These are phyloP conservation scores for Drosophila nigrodunni DNA, from an alignment of 1,140 invertebrate species.

Conservation along the genomic window DNA sequence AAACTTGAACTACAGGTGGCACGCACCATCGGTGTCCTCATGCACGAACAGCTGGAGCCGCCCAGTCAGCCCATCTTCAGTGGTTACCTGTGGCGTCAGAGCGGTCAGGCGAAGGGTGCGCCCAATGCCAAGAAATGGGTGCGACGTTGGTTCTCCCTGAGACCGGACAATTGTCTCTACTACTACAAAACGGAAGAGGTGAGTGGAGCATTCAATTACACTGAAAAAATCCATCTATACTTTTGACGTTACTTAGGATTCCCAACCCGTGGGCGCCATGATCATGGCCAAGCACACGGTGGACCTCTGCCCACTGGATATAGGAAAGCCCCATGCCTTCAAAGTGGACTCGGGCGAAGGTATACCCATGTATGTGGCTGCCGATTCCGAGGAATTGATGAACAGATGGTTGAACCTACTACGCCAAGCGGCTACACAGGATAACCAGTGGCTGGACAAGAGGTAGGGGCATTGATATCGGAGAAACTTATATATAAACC, in stretches of 20 bases:
- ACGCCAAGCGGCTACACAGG: slow-evolving; percentile 87
- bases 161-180: slow-evolving; percentile 96
- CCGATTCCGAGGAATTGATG: slow-evolving; percentile 90
- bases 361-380: slow-evolving; percentile 92
- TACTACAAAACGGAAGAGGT: slow-evolving; percentile 96
- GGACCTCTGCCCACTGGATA: slow-evolving; percentile 80
- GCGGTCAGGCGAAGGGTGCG: slow-evolving; percentile 86
- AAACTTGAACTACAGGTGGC: slow-evolving; percentile 94
- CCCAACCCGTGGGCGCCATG: slow-evolving; percentile 95
- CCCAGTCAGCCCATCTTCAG: slow-evolving; percentile 88
- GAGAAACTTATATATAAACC: slow-evolving; percentile 11
- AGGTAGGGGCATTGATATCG: slow-evolving; percentile 75
- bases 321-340: slow-evolving; percentile 87
- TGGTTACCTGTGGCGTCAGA: slow-evolving; percentile 92
- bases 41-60: slow-evolving; percentile 87
- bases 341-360: slow-evolving; percentile 91
- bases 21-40: slow-evolving; percentile 92
- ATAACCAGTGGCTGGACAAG: slow-evolving; percentile 91
- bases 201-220: slow-evolving; percentile 71
- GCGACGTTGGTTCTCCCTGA: slow-evolving; percentile 94
- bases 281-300: slow-evolving; percentile 94
- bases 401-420: slow-evolving; percentile 91
- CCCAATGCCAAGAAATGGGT: slow-evolving; percentile 91
- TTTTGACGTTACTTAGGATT: slow-evolving; percentile 87
- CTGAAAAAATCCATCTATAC: too few relatives aligned